Evolutionary conservation across 2,113 vertebrate species (phyloP).

Genomic region (Emydocephalus ijimae): DNA sequence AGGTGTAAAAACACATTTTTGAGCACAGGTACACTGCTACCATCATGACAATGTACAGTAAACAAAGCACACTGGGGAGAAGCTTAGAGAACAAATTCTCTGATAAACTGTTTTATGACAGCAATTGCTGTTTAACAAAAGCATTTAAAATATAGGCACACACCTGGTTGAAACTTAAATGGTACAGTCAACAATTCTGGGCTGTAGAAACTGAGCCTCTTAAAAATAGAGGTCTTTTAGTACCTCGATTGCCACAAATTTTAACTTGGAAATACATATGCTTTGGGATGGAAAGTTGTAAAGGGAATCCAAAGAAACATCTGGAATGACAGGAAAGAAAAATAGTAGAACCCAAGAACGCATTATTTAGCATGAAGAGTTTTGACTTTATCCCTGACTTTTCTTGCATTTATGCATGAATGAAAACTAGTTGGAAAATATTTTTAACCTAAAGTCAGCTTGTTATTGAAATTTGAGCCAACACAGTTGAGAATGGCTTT

Average conservation of each 20-base stretch:
- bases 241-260: conserved; percentile 57
- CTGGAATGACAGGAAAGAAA: background rate
- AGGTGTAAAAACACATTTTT: background rate
- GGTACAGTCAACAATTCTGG: background rate
- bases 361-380: background rate
- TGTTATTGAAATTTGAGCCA: conserved; percentile 41
- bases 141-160: background rate
- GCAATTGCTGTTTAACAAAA: background rate
- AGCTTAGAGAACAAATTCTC: background rate
- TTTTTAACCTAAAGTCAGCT: conserved; percentile 46
- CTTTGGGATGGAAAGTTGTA: conserved; percentile 27
- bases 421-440: conserved; percentile 29
- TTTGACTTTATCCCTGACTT: background rate
- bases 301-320: background rate
- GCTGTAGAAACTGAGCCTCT: conserved; percentile 16
- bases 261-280: conserved; percentile 39
- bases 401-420: background rate
- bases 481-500: conserved; percentile 28
- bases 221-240: background rate
- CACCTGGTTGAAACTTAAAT: background rate
- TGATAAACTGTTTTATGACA: background rate
- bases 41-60: background rate
- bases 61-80: background rate
- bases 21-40: background rate
- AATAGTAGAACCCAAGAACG: background rate